Conservation (phyloP, 2,797 vertebrate species). For the Syngnathus rostellatus region DNA sequence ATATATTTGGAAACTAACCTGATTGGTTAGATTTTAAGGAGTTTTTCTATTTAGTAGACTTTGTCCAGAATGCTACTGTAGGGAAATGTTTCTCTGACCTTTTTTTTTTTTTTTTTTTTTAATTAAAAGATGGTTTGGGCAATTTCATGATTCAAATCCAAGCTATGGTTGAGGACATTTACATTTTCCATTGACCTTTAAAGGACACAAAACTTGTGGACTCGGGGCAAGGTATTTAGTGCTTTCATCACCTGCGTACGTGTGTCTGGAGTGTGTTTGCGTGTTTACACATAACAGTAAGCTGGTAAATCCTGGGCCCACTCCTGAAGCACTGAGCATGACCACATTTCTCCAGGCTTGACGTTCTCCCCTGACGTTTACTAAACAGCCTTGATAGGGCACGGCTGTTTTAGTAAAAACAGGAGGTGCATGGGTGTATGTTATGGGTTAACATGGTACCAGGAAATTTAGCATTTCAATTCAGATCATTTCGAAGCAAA, state of each 20-base stretch:
- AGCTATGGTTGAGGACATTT: neutral
- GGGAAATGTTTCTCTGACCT: neutral
- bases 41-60: neutral
- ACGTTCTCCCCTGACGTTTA: constrained; percentile 65
- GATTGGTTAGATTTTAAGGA: constrained; percentile 1
- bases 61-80: neutral
- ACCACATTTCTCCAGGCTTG: constrained; percentile 61
- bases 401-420: constrained; percentile 73
- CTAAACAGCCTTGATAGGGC: constrained; percentile 70
- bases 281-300: constrained; percentile 73
- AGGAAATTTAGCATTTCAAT: constrained; percentile 41
- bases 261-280: constrained; percentile 64
- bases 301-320: constrained; percentile 44
- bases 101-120: neutral
- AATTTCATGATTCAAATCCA: neutral
- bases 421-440: constrained; percentile 46
- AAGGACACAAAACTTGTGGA: constrained; percentile 31
- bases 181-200: constrained; percentile 35
- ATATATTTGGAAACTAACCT: constrained; percentile 11
- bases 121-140: neutral
- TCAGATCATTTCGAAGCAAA: constrained; percentile 19
- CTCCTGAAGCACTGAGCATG: constrained; percentile 50
- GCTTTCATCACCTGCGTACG: constrained; percentile 51
- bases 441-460: constrained; percentile 59
- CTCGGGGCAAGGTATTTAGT: constrained; percentile 30